phyloP scores from a whole-genome alignment of 2,888 invertebrate species.

The Tenthredo scrophulariae region DNA sequence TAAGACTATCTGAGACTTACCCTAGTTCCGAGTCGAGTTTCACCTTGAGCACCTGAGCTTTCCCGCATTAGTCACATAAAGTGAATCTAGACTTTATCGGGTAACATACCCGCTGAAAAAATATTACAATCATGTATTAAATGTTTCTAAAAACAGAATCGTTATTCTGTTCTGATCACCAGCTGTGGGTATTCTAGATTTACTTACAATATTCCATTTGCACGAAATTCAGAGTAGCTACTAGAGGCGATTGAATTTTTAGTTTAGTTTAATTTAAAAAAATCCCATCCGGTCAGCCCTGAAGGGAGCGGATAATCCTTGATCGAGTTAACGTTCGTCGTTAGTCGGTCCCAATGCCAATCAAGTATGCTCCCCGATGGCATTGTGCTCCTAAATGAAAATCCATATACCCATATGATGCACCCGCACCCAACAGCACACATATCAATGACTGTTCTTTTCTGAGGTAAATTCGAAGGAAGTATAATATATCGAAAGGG shows the following conservation, averaged over 20 bases:
- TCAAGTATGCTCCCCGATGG: constrained; percentile 11
- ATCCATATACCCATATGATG: not conserved
- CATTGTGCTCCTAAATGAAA: constrained; percentile 25
- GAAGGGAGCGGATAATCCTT: constrained; percentile 40
- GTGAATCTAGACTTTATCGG: constrained; percentile 28
- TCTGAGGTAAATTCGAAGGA: not conserved
- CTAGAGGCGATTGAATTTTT: constrained; percentile 28
- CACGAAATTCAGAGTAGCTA: not conserved
- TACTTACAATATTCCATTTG: not conserved
- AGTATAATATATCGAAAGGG: not conserved
- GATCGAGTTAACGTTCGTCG: constrained; percentile 45
- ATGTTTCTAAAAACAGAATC: not conserved
- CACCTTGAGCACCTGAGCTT: constrained; percentile 50
- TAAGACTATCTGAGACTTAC: constrained; percentile 50
- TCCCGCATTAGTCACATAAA: constrained; percentile 30
- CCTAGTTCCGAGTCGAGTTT: constrained; percentile 46
- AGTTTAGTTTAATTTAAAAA: constrained; percentile 32
- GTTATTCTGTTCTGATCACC: not conserved
- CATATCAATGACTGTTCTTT: not conserved
- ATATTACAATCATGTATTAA: not conserved
- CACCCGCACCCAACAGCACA: not conserved
- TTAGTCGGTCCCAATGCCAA: constrained; percentile 35
- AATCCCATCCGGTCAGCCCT: constrained; percentile 23
- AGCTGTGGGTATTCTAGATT: not conserved
- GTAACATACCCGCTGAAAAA: not conserved